Conservation (phyloP, 2,888 invertebrate genomes). For the Boloria selene region DNA sequence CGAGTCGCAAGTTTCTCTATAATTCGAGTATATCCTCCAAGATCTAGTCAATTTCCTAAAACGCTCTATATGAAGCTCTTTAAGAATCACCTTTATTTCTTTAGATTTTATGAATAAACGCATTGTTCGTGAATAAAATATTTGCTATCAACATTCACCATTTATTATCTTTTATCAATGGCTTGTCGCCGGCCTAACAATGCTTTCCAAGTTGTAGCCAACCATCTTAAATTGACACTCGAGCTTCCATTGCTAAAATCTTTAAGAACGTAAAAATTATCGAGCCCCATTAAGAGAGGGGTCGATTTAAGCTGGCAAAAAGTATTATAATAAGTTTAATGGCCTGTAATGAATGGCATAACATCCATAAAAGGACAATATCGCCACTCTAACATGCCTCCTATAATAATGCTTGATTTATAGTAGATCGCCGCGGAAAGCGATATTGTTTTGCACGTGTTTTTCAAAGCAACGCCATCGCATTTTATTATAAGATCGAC, state of each 20-base stretch:
- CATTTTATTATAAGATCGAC: constrained; percentile 47
- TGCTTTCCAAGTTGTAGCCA: constrained; percentile 69
- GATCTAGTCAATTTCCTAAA: background rate
- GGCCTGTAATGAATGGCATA: constrained; percentile 81
- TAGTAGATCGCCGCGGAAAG: constrained; percentile 66
- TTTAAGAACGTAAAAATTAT: constrained; percentile 15
- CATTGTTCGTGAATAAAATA: constrained; percentile 47
- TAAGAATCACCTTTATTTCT: constrained; percentile 4
- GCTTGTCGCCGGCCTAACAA: constrained; percentile 79
- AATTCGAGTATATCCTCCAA: no score
- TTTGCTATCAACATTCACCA: constrained; percentile 70
- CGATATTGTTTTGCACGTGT: constrained; percentile 77
- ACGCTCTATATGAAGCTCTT: background rate
- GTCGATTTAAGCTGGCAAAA: constrained; percentile 54
- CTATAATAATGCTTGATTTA: constrained; percentile 80
- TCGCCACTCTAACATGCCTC: constrained; percentile 76
- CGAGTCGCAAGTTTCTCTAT: no score
- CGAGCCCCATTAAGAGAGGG: constrained; percentile 41
- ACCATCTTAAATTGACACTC: constrained; percentile 57
- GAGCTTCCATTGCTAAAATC: constrained; percentile 38
- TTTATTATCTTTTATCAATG: constrained; percentile 77
- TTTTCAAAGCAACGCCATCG: constrained; percentile 58
- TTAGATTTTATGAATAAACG: constrained; percentile 11
- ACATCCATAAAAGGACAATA: constrained; percentile 81
- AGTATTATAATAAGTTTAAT: constrained; percentile 78